Base-by-base conservation (phyloP, 1,140 invertebrate species). In the Gonioctena quinquepunctata region DNA sequence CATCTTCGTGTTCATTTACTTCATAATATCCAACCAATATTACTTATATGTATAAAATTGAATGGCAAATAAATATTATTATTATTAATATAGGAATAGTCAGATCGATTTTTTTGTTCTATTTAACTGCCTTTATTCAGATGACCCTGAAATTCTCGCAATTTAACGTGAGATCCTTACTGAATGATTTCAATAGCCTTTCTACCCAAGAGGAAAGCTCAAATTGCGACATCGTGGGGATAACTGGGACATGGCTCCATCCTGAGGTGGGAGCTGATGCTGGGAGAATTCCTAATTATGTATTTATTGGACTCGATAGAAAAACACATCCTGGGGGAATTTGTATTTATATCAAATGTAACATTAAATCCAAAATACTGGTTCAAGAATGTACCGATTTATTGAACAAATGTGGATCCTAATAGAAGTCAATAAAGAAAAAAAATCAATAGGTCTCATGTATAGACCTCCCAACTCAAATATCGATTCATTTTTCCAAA, bases 201-300 rank as follows among this genome's bases (percentile, higher is more conserved):
- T n/a, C n/a, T n/a, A n/a, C n/a, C n/a, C n/a, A n/a, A n/a, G n/a
- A n/a, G 3, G 52, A 16, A 52, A 52, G 16, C 0, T 52, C 3
- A 52, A 52, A 52, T 21, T 3, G n/a, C 16, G 49, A 52, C n/a
- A 3, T 52, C 49, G 6, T 52, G 49, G 49, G 49, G 6, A 21
- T 3, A 11, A 52, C 49, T 7, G 49, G 16, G n/a, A 1, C 49
- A 52, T 52, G 49, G 49, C 49, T 52, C 49, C 3, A 16, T 16
- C n/a, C 49, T 1, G 49, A n/a, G 49, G 49, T 52, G 1, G 49
- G 19, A 13, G n/a, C 49, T 6, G 19, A 52, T n/a, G 49, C 49
- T 52, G 49, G 7, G 49, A 52, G 49, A 52, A 52, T 52, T 52
- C 49, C 49, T 16, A 52, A 52, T n/a, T 52, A 52, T 52, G 49